Conservation (phyloP, 1,140 invertebrate species). For the Trichogramma pretiosum region DNA sequence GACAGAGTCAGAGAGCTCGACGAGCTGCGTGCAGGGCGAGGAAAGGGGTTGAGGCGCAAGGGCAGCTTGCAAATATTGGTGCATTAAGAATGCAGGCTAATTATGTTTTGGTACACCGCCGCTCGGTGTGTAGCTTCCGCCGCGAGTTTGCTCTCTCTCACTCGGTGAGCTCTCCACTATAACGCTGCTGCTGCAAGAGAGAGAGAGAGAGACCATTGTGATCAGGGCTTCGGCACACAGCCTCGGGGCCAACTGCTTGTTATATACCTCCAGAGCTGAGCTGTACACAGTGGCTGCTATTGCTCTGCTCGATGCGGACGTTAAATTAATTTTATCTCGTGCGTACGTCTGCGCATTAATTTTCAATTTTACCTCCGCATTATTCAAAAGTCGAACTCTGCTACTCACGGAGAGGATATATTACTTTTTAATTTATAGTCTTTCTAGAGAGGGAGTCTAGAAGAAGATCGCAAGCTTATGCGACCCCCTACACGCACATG, state of each 20-base stretch:
- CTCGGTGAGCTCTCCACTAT: too few relatives aligned
- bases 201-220: too few relatives aligned
- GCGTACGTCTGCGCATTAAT: not conserved
- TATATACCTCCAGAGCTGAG: too few relatives aligned
- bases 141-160: constrained; percentile 32
- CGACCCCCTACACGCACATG: too few relatives aligned
- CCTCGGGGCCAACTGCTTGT: constrained; percentile 24
- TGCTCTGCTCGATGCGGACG: constrained; percentile 25
- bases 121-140: constrained; percentile 19
- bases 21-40: constrained; percentile 24
- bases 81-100: constrained; percentile 47
- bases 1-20: too few relatives aligned
- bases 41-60: constrained; percentile 29
- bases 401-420: too few relatives aligned
- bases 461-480: too few relatives aligned
- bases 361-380: not conserved
- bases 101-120: constrained; percentile 43
- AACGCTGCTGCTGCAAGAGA: too few relatives aligned
- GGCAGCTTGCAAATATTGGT: constrained; percentile 46
- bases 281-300: not conserved
- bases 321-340: constrained; percentile 49
- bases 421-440: too few relatives aligned
- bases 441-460: too few relatives aligned
- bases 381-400: too few relatives aligned
- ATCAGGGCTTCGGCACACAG: constrained; percentile 42